These are phyloP conservation scores for Streblospio benedicti DNA, from an alignment of 1,140 invertebrate genomes.

Conservation along the genomic window DNA sequence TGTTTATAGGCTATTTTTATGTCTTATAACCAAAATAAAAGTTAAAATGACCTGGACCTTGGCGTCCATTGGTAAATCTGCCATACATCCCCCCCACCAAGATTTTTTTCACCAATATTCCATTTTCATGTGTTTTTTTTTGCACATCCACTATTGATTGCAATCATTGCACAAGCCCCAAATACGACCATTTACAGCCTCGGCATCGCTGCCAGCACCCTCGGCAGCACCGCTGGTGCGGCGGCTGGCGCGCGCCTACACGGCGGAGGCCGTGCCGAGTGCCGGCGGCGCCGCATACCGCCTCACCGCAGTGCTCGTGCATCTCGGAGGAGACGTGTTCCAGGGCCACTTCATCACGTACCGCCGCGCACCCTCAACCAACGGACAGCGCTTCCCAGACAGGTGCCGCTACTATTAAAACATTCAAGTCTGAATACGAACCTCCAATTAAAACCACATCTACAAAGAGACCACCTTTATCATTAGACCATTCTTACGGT, in stretches of 20 bases:
- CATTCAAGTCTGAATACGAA: too few relatives aligned
- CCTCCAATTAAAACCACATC: too few relatives aligned
- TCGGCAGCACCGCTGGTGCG: not conserved
- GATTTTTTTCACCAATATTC: not conserved
- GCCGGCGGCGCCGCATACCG: conserved; percentile 52
- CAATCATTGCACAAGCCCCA: not conserved
- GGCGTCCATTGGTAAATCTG: too few relatives aligned
- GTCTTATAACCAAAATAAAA: too few relatives aligned
- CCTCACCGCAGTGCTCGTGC: conserved; percentile 76
- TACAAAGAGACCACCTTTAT: too few relatives aligned
- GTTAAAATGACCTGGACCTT: too few relatives aligned
- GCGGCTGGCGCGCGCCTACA: conserved; percentile 9
- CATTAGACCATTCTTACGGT: too few relatives aligned
- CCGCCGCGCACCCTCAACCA: conserved; percentile 54
- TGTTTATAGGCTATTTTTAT: not conserved
- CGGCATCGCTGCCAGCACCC: not conserved
- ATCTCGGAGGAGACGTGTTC: conserved; percentile 74
- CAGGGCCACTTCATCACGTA: conserved; percentile 89
- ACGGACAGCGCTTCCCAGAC: conserved; percentile 15
- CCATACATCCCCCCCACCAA: not conserved
- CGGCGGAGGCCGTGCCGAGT: not conserved
- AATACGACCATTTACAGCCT: not conserved
- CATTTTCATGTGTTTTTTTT: not conserved
- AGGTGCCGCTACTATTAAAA: not conserved
- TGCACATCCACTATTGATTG: not conserved